These are phyloP conservation scores for Euproctis similis DNA, from an alignment of 2,888 invertebrate genomes.

Conservation along the genomic window DNA sequence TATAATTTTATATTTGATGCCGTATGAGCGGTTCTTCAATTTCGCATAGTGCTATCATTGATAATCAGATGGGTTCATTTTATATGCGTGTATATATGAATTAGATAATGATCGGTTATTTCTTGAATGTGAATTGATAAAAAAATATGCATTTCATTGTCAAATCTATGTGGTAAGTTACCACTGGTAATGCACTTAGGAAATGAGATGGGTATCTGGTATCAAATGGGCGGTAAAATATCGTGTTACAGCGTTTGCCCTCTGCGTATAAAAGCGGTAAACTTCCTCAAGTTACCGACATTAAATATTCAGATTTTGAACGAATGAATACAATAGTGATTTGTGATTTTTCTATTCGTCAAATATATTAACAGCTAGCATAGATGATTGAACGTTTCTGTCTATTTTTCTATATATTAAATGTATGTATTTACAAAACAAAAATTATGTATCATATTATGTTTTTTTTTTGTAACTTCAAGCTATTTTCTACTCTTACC, in stretches of 20 bases:
- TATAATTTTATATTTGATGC: too few species aligned
- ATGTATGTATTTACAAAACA: too few species aligned
- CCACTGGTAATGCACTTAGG: conserved; percentile 65
- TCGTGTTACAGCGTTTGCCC: conserved; percentile 59
- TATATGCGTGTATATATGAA: conserved; percentile 12
- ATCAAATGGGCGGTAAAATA: conserved; percentile 49
- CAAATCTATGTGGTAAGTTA: conserved; percentile 21
- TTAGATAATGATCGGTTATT: conserved; percentile 12
- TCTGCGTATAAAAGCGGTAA: conserved; percentile 59
- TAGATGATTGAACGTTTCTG: too few species aligned
- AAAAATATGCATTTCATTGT: conserved; percentile 46
- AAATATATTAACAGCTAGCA: too few species aligned
- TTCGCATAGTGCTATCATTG: too few species aligned
- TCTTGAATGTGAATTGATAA: conserved; percentile 26
- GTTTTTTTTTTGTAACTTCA: too few species aligned
- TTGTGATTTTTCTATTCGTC: too few species aligned
- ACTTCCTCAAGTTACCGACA: conserved; percentile 53
- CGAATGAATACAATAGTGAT: too few species aligned
- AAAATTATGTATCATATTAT: too few species aligned
- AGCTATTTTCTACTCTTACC: too few species aligned
- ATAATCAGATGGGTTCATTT: conserved; percentile 7
- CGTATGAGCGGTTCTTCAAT: too few species aligned
- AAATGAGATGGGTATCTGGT: conserved; percentile 57
- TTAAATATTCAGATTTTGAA: conserved; percentile 16
- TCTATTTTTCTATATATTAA: too few species aligned